A percentile compares a stretch with the other conserved stretches of the same genome.
Evolutionary conservation across 2,888 invertebrate genomes (phyloP).

Genomic region (Parascotia fuliginaria): DNA sequence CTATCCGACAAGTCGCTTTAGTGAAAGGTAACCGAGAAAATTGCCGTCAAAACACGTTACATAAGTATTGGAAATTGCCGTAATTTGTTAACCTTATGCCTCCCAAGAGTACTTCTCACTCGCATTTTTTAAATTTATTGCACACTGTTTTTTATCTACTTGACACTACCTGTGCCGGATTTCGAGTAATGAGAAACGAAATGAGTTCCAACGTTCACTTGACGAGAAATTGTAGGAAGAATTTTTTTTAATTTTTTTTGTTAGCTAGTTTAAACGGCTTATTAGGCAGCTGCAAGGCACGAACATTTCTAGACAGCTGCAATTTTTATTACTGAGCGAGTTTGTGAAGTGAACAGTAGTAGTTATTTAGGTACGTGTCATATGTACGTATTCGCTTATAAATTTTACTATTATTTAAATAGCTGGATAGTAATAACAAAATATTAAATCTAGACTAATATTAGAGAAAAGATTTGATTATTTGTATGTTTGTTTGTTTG

Average conservation of each 20-base stretch:
- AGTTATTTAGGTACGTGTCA: too few relatives aligned
- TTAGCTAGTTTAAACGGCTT: conserved; percentile 26
- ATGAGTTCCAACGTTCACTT: conserved; percentile 39
- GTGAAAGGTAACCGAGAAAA: conserved; percentile 42
- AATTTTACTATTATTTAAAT: too few relatives aligned
- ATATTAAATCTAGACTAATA: too few relatives aligned
- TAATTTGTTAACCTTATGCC: conserved; percentile 70
- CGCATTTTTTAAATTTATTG: conserved; percentile 51
- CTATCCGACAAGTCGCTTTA: conserved; percentile 17
- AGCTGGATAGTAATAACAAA: too few relatives aligned
- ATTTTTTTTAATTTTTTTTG: conserved; percentile 29
- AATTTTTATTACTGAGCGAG: too few relatives aligned
- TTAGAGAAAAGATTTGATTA: too few relatives aligned
- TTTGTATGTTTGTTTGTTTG: too few relatives aligned
- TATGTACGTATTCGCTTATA: too few relatives aligned
- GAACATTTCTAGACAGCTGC: neutral
- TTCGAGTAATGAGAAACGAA: conserved; percentile 48
- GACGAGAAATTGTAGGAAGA: conserved; percentile 31
- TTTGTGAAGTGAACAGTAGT: too few relatives aligned
- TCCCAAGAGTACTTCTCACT: conserved; percentile 50
- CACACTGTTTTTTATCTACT: conserved; percentile 45
- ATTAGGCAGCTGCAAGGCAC: conserved; percentile 30
- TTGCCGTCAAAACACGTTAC: conserved; percentile 66
- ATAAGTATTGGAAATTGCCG: conserved; percentile 69
- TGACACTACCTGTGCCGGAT: conserved; percentile 40